Evolutionary conservation across 2,888 invertebrate species (phyloP), one percentile per base, ranked within the genome.

Genomic region (Nomada ruficornis): DNA sequence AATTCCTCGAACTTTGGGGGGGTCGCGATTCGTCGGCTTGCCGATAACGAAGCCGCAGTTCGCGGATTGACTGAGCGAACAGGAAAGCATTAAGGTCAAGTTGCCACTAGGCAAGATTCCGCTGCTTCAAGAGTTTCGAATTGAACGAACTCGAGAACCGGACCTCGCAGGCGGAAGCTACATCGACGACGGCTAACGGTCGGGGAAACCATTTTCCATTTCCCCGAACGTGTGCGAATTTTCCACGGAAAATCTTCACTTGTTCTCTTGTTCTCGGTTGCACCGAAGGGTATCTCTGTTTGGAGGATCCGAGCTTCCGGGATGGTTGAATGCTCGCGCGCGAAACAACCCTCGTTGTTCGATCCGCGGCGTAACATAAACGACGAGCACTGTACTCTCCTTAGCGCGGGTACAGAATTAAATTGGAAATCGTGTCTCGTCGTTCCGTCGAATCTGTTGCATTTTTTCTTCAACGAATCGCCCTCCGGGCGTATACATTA

Each of bases 401-500:
- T 55, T 54, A 64, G 29, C 67, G 29, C 47, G 42, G 26, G 59
- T 23, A 44, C 63, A 20, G 73, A 80, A 87, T 84, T 78, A 75
- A 86, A 84, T 36, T 82, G 82, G 70, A 73, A 83, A 82, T 82
- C 65, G 29, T 75, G 76, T 70, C 75, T 55, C 50, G 47, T 65
- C 52, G 74, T 55, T 52, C 18, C 63, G 57, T 26, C 2, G n/a
- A n/a, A 44, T 7, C n/a, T 50, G 36, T 42, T 59, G 50, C 60
- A 20, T 15, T 13, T 72, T 63, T 75, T 63, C 67, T 80, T 67
- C 80, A 75, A 82, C 75, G 75, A 85, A 80, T 72, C 80, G 50
- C 23, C 63, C 73, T 85, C 65, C 77, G 75, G 77, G 78, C 36
- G 36, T 7, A 36, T 76, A 70, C 85, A 82, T 85, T 85, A 85